Base-by-base conservation (phyloP, 1,140 invertebrate species). In the Trichoplusia ni region DNA sequence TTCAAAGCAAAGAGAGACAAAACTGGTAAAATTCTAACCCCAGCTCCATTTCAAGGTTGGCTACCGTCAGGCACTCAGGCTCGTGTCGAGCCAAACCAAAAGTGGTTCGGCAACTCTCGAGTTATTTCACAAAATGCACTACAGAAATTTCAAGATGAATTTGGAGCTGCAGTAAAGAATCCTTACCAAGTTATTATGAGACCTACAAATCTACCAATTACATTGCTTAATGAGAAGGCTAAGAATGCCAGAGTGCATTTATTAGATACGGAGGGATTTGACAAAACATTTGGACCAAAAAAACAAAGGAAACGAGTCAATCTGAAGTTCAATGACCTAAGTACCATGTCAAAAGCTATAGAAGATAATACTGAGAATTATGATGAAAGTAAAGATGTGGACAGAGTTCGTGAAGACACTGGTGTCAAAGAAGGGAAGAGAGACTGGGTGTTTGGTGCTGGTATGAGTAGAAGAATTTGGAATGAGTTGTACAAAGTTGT, bases 401-500 rank as follows among this genome's bases (percentile, higher is more conserved):
- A 98, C 91, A 91, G 98, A 44, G 92, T 97, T 0, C 92, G 93
- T 49, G 94, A 98, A 79, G 97, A 99, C 85, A 92, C 94, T 59
- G 94, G 98, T 4, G 92, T 96, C 0, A 93, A 92, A 75, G 94
- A 95, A 72, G 92, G 93, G 0, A 93, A 93, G 33, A 93, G 96
- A 60, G 95, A 96, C 75, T 97, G 96, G 95, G 94, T 98, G 2
- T 98, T 98, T 94, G 94, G 92, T 46, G 97, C 97, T 23, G 99
- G 99, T 2, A 97, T 98, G 84, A 99, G 98, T 77, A 98, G 94
- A 91, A 93, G 99, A 74, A 99, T 99, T 78, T 99, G 99, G 99
- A 99, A 98, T 92, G 99, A 99, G 90, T 88, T 99, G 4, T 99
- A 99, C 84, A 99, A 99, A 94, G 98, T 99, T 6, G 96, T 99